Evolutionary conservation across 2,797 vertebrate species (phyloP), one percentile per base, ranked within the genome.

Genomic region (Allobates femoralis): DNA sequence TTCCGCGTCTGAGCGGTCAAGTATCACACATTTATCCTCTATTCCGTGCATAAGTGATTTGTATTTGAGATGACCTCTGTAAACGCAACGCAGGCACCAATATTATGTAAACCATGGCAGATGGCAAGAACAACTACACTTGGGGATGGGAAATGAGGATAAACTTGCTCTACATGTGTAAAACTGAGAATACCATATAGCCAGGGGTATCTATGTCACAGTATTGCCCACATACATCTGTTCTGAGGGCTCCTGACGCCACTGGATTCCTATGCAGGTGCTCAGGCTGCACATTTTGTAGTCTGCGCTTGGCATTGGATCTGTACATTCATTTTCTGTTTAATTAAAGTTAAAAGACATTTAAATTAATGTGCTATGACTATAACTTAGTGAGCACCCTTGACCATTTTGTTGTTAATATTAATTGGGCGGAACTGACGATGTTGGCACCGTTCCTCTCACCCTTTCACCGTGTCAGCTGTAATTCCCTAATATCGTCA

Each of bases 401-500:
- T 23, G 34, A 71, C 34, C 23, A 34, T 46, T 23, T 71, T 23
- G 6, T 21, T n/a, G 69, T 3, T 46, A 46, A 73, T 14, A 41
- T 23, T 73, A 41, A 46, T 46, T 73, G 69, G 41, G 21, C 15
- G 69, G 69, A 73, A 73, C 69, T 46, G 69, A 73, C 41, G 69
- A 73, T 73, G 37, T 73, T 46, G 69, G 37, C 37, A 11, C 64
- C 10, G 34, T 7, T 8, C 69, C 34, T 23, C 21, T 23, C 41
- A 73, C 41, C 69, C 41, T 37, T 73, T 23, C 21, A 73, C 69
- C 21, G 37, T 46, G 37, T 73, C 21, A 23, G 37, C 4, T 5
- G 21, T 34, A 34, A 69, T 69, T 32, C 37, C n/a, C 21, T 46
- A 37, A 32, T 19, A 3, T 67, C 64, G 32, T 7, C 3, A 64